These are phyloP conservation scores for Rhogogaster chlorosoma DNA, from an alignment of 2,888 invertebrate species.

Conservation along the genomic window DNA sequence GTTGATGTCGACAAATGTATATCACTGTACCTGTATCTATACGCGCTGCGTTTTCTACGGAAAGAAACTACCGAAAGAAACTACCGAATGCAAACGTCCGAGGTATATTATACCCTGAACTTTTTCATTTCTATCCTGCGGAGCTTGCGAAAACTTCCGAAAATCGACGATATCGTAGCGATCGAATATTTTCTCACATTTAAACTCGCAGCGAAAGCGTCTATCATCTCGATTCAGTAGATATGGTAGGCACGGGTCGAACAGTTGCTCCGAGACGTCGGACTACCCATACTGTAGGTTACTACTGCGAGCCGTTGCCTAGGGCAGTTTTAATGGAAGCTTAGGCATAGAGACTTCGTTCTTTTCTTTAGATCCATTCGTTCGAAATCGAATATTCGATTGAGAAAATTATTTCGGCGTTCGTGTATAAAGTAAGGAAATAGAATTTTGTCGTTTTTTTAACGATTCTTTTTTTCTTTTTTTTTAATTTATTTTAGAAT, in stretches of 20 bases:
- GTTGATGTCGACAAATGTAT: neutral
- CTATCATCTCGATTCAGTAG: neutral
- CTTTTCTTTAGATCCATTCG: neutral
- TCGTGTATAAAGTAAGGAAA: no score
- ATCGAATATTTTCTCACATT: neutral
- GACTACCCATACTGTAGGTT: conserved; percentile 18
- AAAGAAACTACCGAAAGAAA: neutral
- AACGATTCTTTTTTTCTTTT: neutral
- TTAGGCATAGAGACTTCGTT: no score
- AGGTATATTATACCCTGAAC: no score
- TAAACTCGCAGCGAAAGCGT: neutral
- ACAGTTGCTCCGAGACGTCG: neutral
- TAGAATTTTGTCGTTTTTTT: neutral
- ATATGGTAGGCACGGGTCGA: neutral
- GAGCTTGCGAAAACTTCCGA: neutral
- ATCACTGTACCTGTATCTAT: neutral
- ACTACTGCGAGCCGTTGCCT: conserved; percentile 6
- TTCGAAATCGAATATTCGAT: neutral
- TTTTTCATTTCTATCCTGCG: no score
- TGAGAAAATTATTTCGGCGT: neutral
- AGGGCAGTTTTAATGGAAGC: neutral
- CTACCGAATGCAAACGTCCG: neutral
- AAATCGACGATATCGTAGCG: neutral
- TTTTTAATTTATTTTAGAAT: neutral
- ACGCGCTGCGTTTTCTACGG: neutral